Base-by-base conservation (phyloP, 2,888 invertebrate species). In the Tiliacea aurago region DNA sequence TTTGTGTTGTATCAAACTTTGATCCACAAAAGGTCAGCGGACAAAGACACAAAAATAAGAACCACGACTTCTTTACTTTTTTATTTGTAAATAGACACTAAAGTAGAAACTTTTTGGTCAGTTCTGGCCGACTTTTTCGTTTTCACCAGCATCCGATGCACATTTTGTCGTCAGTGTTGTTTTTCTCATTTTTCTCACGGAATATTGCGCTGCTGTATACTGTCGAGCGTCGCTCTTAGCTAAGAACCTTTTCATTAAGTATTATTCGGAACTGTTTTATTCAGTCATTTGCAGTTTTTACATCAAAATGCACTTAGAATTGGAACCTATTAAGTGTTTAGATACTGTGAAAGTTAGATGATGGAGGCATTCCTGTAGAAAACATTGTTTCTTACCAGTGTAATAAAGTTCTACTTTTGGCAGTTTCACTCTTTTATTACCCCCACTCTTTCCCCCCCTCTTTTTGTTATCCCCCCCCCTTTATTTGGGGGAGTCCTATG, bases 81-180 rank as follows among this genome's bases (percentile, higher is more conserved):
- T 86, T 86, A 76, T 83, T 82, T 86, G 82, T 83, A 86, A 76
- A 84, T 81, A 79, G 83, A 88, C 86, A 89, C 84, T 83, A 84
- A 87, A 90, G 87, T 84, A 80, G 84, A 85, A 90, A 91, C 89
- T 89, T 93, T 91, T 90, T 89, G 84, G 89, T 73, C 84, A 79
- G 86, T 84, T 86, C 85, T 89, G 91, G 86, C 91, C 91, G 91
- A 92, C 89, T 91, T 92, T 85, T 90, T 86, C 84, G 86, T 89
- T 91, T 90, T 87, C 84, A 81, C 86, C 78, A 80, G 79, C 89
- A 88, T 88, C 88, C 86, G 87, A 86, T 91, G 90, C 87, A 90
- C 90, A 87, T 89, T 90, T 87, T 83, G 81, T 84, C 83, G 77
- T 84, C 81, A 82, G 78, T 87, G 82, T 84, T 81, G 62, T 73